A percentile compares a stretch with the other conserved stretches of the same genome.
Conservation (phyloP, 1,140 invertebrate species). For the Pseudomyrmex gracilis region DNA sequence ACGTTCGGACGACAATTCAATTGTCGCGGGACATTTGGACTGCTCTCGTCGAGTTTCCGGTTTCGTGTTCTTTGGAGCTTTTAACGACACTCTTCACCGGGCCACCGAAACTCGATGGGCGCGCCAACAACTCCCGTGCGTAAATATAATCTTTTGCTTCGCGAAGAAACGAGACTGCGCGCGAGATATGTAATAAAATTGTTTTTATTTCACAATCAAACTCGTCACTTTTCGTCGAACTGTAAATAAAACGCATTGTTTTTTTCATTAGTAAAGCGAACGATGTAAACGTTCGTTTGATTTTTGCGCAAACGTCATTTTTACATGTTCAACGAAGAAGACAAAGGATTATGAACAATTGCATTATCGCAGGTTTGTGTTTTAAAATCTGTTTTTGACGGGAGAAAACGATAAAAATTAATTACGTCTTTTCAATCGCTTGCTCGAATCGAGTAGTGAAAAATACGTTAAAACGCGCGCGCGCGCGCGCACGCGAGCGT, state of each 20-base stretch:
- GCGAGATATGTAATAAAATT: neutral
- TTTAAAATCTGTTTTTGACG: neutral
- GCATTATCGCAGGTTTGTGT: too few species aligned
- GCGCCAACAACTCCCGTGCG: neutral
- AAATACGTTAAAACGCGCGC: neutral
- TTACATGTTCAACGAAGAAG: too few species aligned
- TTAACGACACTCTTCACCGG: constrained; percentile 76
- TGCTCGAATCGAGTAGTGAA: neutral
- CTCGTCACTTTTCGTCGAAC: neutral
- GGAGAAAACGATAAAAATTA: constrained; percentile 9
- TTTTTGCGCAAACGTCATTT: too few species aligned
- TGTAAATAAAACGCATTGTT: neutral
- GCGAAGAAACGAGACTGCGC: neutral
- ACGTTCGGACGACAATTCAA: constrained; percentile 80
- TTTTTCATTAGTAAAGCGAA: too few species aligned
- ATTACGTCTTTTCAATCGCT: neutral
- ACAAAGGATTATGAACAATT: too few species aligned
- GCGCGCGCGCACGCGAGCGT: neutral
- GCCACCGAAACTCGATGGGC: constrained; percentile 46
- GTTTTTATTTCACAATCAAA: neutral
- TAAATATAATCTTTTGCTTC: constrained; percentile 13
- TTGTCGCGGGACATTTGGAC: constrained; percentile 80
- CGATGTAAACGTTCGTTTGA: too few species aligned
- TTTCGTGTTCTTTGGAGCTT: constrained; percentile 77
- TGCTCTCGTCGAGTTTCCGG: constrained; percentile 76